These are phyloP conservation scores for Noctua janthina DNA, from an alignment of 2,888 invertebrate species.

Conservation along the genomic window DNA sequence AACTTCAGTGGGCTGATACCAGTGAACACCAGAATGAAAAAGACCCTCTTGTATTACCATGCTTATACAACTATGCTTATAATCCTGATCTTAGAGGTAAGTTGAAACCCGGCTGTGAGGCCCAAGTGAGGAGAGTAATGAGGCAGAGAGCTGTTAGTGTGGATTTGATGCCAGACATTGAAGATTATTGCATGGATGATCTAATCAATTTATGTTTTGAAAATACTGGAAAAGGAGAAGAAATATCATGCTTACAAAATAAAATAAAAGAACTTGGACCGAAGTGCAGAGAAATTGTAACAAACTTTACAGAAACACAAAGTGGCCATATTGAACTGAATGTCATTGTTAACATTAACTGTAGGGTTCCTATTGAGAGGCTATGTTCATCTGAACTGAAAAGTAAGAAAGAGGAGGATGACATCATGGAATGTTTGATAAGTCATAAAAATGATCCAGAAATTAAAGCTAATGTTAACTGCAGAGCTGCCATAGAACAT, in stretches of 20 bases:
- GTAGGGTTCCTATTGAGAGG: slow-evolving; percentile 94
- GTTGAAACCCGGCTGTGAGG: slow-evolving; percentile 91
- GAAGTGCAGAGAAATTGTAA: slow-evolving; percentile 94
- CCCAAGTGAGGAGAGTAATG: slow-evolving; percentile 97
- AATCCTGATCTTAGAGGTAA: slow-evolving; percentile 87
- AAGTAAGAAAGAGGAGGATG: slow-evolving; percentile 94
- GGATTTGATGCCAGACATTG: slow-evolving; percentile 98
- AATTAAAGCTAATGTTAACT: slow-evolving; percentile 94
- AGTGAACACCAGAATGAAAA: slow-evolving; percentile 93
- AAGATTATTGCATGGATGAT: slow-evolving; percentile 96
- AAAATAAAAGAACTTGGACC: slow-evolving; percentile 93
- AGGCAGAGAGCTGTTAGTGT: slow-evolving; percentile 97
- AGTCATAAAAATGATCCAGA: slow-evolving; percentile 96
- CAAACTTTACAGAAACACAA: slow-evolving; percentile 96
- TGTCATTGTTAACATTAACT: slow-evolving; percentile 95
- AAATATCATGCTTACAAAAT: slow-evolving; percentile 97
- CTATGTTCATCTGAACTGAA: slow-evolving; percentile 93
- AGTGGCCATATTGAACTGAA: slow-evolving; percentile 97
- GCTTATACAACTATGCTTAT: slow-evolving; percentile 95
- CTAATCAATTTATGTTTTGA: slow-evolving; percentile 95
- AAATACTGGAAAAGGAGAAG: slow-evolving; percentile 96
- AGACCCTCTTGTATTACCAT: slow-evolving; percentile 96
- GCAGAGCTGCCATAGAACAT: slow-evolving; percentile 98
- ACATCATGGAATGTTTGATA: slow-evolving; percentile 98
- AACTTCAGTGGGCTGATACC: slow-evolving; percentile 93